These are phyloP conservation scores for Gasteruption jaculator DNA, from an alignment of 2,888 invertebrate species.

Conservation along the genomic window DNA sequence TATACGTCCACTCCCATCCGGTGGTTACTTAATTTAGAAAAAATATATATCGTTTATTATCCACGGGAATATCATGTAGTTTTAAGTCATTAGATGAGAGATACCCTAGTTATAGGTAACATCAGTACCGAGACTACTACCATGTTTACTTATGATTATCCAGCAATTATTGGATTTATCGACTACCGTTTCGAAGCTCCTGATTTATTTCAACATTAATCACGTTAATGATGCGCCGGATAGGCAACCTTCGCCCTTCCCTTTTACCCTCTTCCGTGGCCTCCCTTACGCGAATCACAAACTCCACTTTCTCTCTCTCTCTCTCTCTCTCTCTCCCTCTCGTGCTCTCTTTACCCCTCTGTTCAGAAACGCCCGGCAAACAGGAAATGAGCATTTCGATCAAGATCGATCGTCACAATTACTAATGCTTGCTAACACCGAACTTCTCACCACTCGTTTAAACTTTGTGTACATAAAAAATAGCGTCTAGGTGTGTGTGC, in stretches of 20 bases:
- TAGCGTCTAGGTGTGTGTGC: too few species aligned
- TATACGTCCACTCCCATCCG: too few species aligned
- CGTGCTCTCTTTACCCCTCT: constrained; percentile 25
- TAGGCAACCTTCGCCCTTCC: constrained; percentile 33
- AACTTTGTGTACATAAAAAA: too few species aligned
- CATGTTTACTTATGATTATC: constrained; percentile 51
- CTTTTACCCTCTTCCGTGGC: constrained; percentile 35
- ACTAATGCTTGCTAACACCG: constrained; percentile 34
- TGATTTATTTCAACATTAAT: constrained; percentile 52
- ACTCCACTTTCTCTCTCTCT: constrained; percentile 31
- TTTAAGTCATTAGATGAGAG: too few species aligned
- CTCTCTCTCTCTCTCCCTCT: constrained; percentile 28
- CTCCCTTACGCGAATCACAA: constrained; percentile 29
- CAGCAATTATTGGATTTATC: constrained; percentile 51
- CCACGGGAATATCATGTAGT: too few species aligned
- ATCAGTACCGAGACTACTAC: too few species aligned
- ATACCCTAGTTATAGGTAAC: too few species aligned
- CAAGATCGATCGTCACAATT: constrained; percentile 49
- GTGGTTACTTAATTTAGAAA: too few species aligned
- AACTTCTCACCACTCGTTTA: too few species aligned
- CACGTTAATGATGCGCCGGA: constrained; percentile 50
- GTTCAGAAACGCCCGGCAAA: constrained; percentile 37
- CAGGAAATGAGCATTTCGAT: constrained; percentile 50
- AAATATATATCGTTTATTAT: too few species aligned
- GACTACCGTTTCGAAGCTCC: constrained; percentile 45